Base-by-base conservation (phyloP, 2,113 vertebrate genomes). In the Collichthys lucidus region DNA sequence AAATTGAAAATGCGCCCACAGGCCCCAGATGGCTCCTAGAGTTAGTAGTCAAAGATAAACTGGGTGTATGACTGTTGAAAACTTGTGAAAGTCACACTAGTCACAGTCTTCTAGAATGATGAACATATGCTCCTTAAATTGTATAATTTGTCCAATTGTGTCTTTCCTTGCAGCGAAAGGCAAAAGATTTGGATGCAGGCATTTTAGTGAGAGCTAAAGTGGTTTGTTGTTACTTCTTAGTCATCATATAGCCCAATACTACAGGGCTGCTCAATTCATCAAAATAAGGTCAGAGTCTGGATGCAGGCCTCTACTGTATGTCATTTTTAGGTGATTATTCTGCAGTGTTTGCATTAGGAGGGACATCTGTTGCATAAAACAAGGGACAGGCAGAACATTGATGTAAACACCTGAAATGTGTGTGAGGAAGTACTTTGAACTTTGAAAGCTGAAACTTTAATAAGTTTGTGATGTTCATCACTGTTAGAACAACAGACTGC, bases 1-100 rank as follows among this genome's bases (percentile, higher is more conserved):
- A 66, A 26, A 57, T 56, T 57, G 9, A 49, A 49, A 71, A 47
- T 20, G 50, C 7, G 52, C 68, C 77, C 77, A 80, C 68, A 40
- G 40, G 60, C 15, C 26, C 68, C 77, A 80, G 68, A 80, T 80
- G 77, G 77, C 60, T 64, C 15, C 22, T 3, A 20, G n/a, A 73
- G 22, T 73, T 73, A 40, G 60, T 22, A 49, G 15, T 69, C 55
- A 68, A 26, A 61, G 55, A 69, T 61, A 40, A 40, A 24, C 42
- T 40, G 26, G 19, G 11, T 67, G 42, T 22, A 35, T 49, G 24
- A 22, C 63, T 66, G 22, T 65, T 46, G 12, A 31, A 57, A 49
- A 47, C 22, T 46, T 47, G 17, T 40, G 20, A 74, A 52, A 74
- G 47, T 52, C 46, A 62, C 3, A 35, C 14, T 24, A 52, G n/a